Evolutionary conservation across 2,888 invertebrate genomes (phyloP), one percentile per base, ranked within the genome.

Genomic region (Pelosia muscerda): DNA sequence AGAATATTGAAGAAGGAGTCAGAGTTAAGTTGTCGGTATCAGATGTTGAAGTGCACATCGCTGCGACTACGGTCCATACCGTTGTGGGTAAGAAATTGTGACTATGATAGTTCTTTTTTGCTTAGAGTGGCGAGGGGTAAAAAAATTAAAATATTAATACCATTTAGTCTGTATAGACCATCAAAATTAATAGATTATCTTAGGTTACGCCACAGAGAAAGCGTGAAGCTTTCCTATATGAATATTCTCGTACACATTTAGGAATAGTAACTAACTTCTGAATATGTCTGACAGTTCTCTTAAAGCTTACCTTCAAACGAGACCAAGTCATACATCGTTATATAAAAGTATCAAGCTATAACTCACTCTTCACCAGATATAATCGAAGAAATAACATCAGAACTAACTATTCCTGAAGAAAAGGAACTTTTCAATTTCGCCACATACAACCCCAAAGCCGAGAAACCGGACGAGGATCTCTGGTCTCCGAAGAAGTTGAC

Each of bases 31-130:
- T 96, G 28, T 95, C 95, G 1, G 93, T 97, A 10, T 97, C 97
- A 2, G 95, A 96, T 23, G 92, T 98, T 22, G 96, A 97, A 82
- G 84, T 98, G 19, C 97, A 97, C 79, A 88, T 98, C 11, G 97
- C 97, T 60, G 96, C 97, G 8, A 96, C 96, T 63, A 96, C 97
- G 0, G 95, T 98, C 0, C 97, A 97, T 78, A 97, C 97, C 19
- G 90, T 97, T 54, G 95, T 96, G 79, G 96, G 96, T 92, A 86
- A 87, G 88, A 28, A 13, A 34, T 55, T 63, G 42, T 22, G 28
- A 60, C n/a, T 1, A 13, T 49, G 49, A n/a, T 4, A 49, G n/a
- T 49, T 49, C 0, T 49, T 2, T 11, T 23, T 54, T 13, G 0
- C 4, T 23, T 23, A 6, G 2, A 9, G 11, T n/a, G 2, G 11